These are phyloP conservation scores for Etia nguti DNA, from an alignment of 2,113 vertebrate genomes.

Conservation along the genomic window DNA sequence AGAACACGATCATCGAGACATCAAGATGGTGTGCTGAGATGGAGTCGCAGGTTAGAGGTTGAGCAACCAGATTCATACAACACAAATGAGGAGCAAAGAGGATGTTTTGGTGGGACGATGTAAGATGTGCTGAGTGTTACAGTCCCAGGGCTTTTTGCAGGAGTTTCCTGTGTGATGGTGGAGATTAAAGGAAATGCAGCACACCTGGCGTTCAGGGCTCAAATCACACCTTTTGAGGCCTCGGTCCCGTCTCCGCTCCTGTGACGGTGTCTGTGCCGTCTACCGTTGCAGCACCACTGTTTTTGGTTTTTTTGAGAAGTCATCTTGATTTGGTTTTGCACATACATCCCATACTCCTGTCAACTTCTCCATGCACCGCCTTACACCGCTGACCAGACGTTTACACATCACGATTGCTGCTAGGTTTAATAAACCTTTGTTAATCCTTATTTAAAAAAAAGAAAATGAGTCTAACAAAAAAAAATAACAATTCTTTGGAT, in stretches of 20 bases:
- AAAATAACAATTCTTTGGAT: background rate
- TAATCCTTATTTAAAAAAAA: background rate
- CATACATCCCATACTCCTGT: background rate
- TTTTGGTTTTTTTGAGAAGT: background rate
- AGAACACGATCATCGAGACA: background rate
- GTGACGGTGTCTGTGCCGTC: background rate
- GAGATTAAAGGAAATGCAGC: background rate
- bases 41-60: background rate
- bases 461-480: background rate
- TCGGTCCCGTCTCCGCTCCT: background rate
- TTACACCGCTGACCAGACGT: background rate
- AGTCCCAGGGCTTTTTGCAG: background rate
- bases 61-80: background rate
- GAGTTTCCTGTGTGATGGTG: background rate
- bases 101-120: background rate
- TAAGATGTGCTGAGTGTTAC: background rate
- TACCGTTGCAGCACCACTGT: background rate
- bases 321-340: background rate
- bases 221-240: background rate
- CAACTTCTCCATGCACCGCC: background rate
- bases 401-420: background rate
- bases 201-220: background rate
- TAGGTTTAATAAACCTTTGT: background rate
- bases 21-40: background rate
- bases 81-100: background rate